A percentile compares a stretch with the other conserved stretches of the same genome.
Evolutionary conservation across 2,888 invertebrate genomes (phyloP).

Genomic region (Tachina fera): DNA sequence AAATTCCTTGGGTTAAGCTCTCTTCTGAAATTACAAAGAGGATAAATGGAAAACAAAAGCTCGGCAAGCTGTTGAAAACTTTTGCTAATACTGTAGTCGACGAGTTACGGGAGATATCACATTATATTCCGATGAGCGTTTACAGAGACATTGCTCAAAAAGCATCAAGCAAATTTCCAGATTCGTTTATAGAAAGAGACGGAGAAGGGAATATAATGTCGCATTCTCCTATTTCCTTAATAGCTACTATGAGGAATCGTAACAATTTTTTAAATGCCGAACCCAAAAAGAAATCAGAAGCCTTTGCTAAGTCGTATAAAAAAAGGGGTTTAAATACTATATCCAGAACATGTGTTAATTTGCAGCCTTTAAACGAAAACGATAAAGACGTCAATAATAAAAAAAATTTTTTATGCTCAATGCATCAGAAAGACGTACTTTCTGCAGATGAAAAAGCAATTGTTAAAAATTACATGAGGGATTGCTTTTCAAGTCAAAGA

Average conservation of each 20-base stretch:
- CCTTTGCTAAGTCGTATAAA: neutral
- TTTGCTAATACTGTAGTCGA: neutral
- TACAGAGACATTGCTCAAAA: slow-evolving; percentile 31
- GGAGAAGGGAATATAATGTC: slow-evolving; percentile 48
- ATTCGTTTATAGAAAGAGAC: slow-evolving; percentile 50
- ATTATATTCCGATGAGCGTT: slow-evolving; percentile 29
- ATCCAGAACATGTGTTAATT: slow-evolving; percentile 37
- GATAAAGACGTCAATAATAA: slow-evolving; percentile 13
- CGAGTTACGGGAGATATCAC: neutral
- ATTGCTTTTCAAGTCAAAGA: neutral
- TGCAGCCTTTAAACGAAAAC: slow-evolving; percentile 5
- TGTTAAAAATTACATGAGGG: neutral
- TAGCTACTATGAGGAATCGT: neutral
- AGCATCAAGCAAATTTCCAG: slow-evolving; percentile 32
- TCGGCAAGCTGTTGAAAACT: neutral
- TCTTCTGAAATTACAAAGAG: neutral
- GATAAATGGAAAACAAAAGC: neutral
- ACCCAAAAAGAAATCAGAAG: neutral
- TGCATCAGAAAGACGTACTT: slow-evolving; percentile 33
- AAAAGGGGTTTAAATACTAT: neutral
- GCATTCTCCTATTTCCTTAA: too few species aligned
- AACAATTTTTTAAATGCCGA: neutral
- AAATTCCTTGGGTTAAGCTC: neutral
- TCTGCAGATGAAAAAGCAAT: neutral
- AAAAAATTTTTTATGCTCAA: slow-evolving; percentile 41